Conservation (phyloP, 92 coral and sea anemone species). For the Porites rus region DNA sequence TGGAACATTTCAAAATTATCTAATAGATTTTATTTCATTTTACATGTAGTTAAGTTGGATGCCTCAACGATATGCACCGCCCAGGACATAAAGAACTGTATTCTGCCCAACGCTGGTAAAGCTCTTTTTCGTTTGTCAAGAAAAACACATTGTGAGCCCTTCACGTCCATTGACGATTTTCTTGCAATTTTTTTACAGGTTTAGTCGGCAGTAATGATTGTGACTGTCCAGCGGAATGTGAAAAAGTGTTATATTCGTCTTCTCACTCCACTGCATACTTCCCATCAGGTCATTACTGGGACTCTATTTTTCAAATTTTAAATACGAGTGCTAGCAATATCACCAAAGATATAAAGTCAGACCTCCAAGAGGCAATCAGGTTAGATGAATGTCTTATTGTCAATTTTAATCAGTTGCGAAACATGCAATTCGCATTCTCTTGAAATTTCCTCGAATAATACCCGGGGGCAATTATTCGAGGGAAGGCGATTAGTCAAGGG, state of each 20-base stretch:
- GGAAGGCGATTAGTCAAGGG: too few species aligned
- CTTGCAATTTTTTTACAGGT: neutral
- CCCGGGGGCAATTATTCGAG: too few species aligned
- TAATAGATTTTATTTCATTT: neutral
- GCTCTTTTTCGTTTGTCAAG: too few species aligned
- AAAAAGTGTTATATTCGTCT: slow-evolving; percentile 17
- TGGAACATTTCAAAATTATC: neutral
- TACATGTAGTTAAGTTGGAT: neutral
- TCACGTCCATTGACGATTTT: too few species aligned
- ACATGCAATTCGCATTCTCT: too few species aligned
- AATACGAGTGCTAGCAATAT: neutral
- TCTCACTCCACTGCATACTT: slow-evolving; percentile 42
- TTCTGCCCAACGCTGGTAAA: slow-evolving; percentile 9
- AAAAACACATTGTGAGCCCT: neutral
- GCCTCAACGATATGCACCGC: neutral
- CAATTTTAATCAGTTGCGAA: too few species aligned
- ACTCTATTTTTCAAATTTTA: slow-evolving; percentile 8
- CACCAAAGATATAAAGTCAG: neutral
- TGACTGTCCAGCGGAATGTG: slow-evolving; percentile 58
- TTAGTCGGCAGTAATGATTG: slow-evolving; percentile 20
- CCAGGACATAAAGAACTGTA: neutral
- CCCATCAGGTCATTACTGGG: slow-evolving; percentile 54
- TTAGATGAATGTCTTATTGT: neutral
- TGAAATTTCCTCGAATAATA: too few species aligned
- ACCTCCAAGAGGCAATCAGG: neutral